A percentile compares a stretch with the other conserved stretches of the same genome.
These are phyloP conservation scores for Eristalis intricaria DNA, from an alignment of 2,888 invertebrate species.

Conservation along the genomic window DNA sequence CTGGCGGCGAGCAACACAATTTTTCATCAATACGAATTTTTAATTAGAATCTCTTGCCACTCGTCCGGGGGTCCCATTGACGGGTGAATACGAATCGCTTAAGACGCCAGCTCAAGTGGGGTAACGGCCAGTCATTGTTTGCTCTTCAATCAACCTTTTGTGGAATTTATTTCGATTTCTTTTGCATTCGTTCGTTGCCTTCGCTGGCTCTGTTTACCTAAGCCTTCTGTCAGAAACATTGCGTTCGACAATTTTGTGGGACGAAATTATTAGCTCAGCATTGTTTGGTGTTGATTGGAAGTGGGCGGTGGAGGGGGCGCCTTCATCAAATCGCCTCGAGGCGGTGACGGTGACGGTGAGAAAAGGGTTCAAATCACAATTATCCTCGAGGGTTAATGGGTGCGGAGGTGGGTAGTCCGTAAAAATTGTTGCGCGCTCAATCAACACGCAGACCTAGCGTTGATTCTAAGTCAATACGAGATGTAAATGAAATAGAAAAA, in stretches of 20 bases:
- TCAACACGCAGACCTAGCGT: conserved; percentile 45
- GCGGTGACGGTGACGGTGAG: neutral
- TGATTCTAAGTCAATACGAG: conserved; percentile 50
- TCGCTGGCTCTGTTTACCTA: conserved; percentile 5
- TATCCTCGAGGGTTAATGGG: neutral
- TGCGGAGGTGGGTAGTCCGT: conserved; percentile 3
- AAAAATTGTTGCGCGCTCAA: conserved; percentile 62
- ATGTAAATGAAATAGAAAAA: conserved; percentile 21
- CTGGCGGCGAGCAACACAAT: conserved; percentile 7
- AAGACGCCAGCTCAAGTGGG: conserved; percentile 36
- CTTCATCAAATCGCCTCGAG: conserved; percentile 43
- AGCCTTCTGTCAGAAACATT: conserved; percentile 60
- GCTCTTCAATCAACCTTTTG: conserved; percentile 15
- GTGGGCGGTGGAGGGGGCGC: conserved; percentile 19
- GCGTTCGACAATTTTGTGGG: conserved; percentile 30
- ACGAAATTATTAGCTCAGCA: conserved; percentile 51
- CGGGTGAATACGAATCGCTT: neutral
- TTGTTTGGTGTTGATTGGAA: conserved; percentile 64
- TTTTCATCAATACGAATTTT: conserved; percentile 52
- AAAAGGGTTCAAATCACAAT: conserved; percentile 35
- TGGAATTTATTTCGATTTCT: conserved; percentile 29
- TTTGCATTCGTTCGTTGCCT: neutral
- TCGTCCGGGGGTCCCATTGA: conserved; percentile 5
- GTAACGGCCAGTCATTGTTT: conserved; percentile 19
- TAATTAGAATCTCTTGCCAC: conserved; percentile 55